Evolutionary conservation across 2,888 invertebrate genomes (phyloP).

Genomic region (Aphelenchoides bicaudatus): DNA sequence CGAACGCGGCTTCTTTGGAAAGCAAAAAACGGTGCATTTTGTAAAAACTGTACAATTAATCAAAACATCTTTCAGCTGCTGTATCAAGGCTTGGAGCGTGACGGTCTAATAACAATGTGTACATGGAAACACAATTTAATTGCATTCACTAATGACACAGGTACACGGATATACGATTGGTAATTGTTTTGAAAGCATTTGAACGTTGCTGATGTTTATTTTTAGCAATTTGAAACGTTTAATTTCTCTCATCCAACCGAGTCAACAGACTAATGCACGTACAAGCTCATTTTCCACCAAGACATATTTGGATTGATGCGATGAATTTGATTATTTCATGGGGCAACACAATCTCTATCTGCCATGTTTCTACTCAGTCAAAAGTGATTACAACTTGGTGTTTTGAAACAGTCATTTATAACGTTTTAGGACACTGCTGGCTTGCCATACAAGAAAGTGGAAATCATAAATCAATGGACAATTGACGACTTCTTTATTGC

Average conservation of each 20-base stretch:
- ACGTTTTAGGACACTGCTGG: slow-evolving; percentile 15
- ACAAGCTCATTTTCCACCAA: slow-evolving; percentile 48
- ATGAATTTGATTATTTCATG: slow-evolving; percentile 54
- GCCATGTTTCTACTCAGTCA: slow-evolving; percentile 27
- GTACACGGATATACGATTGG: slow-evolving; percentile 56
- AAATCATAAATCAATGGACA: slow-evolving; percentile 23
- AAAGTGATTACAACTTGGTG: slow-evolving; percentile 22
- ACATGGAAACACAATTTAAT: slow-evolving; percentile 49
- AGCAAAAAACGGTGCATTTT: slow-evolving; percentile 37
- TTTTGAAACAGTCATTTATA: slow-evolving; percentile 8
- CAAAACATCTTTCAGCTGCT: slow-evolving; percentile 34
- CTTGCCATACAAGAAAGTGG: slow-evolving; percentile 16
- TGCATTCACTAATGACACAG: slow-evolving; percentile 60
- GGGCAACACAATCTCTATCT: slow-evolving; percentile 53
- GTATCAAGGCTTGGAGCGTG: slow-evolving; percentile 52
- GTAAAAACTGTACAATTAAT: background rate
- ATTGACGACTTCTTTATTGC: slow-evolving; percentile 34
- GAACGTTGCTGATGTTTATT: slow-evolving; percentile 8
- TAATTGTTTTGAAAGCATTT: slow-evolving; percentile 15
- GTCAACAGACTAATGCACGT: slow-evolving; percentile 43
- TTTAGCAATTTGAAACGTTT: slow-evolving; percentile 36
- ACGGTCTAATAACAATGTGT: slow-evolving; percentile 53
- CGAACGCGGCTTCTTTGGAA: slow-evolving; percentile 48
- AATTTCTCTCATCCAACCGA: slow-evolving; percentile 47
- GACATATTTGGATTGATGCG: slow-evolving; percentile 46